Evolutionary conservation across 2,113 vertebrate genomes (phyloP), one percentile per base, ranked within the genome.

Genomic region (Microtus pennsylvanicus): DNA sequence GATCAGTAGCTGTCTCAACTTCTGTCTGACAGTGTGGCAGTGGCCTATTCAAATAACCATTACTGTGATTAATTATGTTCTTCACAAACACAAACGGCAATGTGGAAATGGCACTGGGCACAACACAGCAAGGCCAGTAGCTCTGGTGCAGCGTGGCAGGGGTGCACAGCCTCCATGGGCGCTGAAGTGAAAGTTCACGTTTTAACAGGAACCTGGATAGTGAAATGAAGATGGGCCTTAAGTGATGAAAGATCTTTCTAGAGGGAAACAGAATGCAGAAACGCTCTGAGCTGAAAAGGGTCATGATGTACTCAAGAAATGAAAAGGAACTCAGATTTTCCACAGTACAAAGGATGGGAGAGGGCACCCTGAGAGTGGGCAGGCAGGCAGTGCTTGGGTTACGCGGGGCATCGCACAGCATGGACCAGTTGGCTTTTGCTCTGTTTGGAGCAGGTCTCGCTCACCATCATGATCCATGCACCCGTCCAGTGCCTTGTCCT

Each of bases 331-430:
- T 42, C 26, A 58, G 0, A 14, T 2, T 45, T 52, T 74, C 35
- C 63, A 35, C 52, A 42, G 75, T 1, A n/a, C 4, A n/a, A 28
- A 50, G 1, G 11, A 10, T 8, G 75, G 35, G 26, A 52, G 28
- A 1, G 50, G 33, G 33, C 67, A 89, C 45, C 24, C 19, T 1
- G 24, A 58, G 7, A 70, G 9, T 35, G 38, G 61, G 67, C 35
- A 45, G 38, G 33, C 0, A 8, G 52, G 17, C 26, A 10, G 45
- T 65, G 38, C 21, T 86, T 47, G 52, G n/a, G 22, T 50, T 19
- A 45, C 3, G 5, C 7, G 0, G 0, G 61, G 19, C 30, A 87
- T 83, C 12, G 21, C 14, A 16, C 8, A 16, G 67, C 6, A 42
- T 4, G n/a, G 58, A 33, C 30, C 93, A 13, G 14, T 13, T 78